These are phyloP conservation scores for Acrossocheilus fasciatus DNA, from an alignment of 2,797 vertebrate genomes.

Conservation along the genomic window DNA sequence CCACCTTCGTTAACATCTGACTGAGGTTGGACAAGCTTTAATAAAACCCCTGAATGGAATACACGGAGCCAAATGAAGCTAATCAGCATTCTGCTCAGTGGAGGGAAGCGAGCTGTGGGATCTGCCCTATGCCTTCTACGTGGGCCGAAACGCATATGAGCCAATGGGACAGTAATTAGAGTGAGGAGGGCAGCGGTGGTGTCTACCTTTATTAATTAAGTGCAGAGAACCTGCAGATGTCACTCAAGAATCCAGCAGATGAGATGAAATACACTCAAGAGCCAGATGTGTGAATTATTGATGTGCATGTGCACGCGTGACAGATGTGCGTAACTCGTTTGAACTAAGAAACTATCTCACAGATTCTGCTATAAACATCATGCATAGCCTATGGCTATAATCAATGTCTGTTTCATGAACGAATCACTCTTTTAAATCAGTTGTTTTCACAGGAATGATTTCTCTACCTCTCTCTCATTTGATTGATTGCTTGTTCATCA, in stretches of 20 bases:
- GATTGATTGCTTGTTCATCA: slow-evolving; percentile 7
- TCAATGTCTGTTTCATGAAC: neutral
- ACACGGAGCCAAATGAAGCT: slow-evolving; percentile 17
- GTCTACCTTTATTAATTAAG: slow-evolving; percentile 71
- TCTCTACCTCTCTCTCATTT: neutral
- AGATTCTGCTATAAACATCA: neutral
- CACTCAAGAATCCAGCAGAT: slow-evolving; percentile 65
- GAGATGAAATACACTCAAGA: slow-evolving; percentile 34
- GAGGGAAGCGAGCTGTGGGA: slow-evolving; percentile 29
- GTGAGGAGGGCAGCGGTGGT: slow-evolving; percentile 46
- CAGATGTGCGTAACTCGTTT: slow-evolving; percentile 56
- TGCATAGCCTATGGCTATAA: neutral
- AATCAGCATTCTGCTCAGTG: slow-evolving; percentile 44
- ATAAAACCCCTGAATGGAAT: slow-evolving; percentile 36
- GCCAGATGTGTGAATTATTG: slow-evolving; percentile 69
- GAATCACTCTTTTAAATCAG: neutral
- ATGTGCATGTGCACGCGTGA: slow-evolving; percentile 44
- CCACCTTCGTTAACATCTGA: slow-evolving; percentile 10
- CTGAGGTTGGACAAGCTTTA: slow-evolving; percentile 1
- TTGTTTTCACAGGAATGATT: neutral
- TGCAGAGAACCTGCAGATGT: slow-evolving; percentile 62
- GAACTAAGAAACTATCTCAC: neutral
- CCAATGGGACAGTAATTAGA: slow-evolving; percentile 65
- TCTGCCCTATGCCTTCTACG: slow-evolving; percentile 59
- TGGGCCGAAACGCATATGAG: slow-evolving; percentile 51